Base-by-base conservation (phyloP, 2,113 vertebrate genomes). In the Lichenostomus cassidix region DNA sequence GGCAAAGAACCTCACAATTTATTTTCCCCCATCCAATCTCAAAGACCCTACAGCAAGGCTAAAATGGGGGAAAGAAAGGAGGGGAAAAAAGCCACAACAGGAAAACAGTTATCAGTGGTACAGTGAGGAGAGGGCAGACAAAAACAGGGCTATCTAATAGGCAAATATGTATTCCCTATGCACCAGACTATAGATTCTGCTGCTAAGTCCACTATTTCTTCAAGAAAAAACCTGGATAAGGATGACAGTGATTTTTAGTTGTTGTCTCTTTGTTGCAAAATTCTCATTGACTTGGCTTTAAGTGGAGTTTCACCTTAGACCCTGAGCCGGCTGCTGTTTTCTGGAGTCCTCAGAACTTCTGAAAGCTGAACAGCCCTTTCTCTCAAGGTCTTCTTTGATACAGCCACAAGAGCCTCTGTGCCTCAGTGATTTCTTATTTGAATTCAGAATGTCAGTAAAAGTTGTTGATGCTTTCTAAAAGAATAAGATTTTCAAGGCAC, bases 31-130 rank as follows among this genome's bases (percentile, higher is more conserved):
- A 96, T 98, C 96, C 95, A 98, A 97, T 98, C 98, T 98, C 95
- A 98, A 97, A 98, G 93, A 94, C 96, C 97, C 97, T 97, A 96
- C 73, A 98, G 97, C 97, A 97, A 97, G 92, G 96, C 88, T 94
- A 90, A 96, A 95, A 95, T 92, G 92, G 89, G 94, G 65, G 41
- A 94, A 90, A 95, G 15, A 15, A 49, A 22, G 14, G n/a, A 37
- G 6, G 3, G 1, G 1, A 1, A 7, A 25, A 24, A 35, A 49
- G 37, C 11, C 10, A 5, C 15, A 53, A 33, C 5, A 68, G 28
- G 15, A 64, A 79, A 59, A 77, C 20, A 52, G 7, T 63, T 56
- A 28, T 15, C 29, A 63, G 35, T 71, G 41, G 4, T 55, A 37
- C 1, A 7, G 12, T 20, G 20, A 90, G 12, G 55, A 74, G 13